Evolutionary conservation across 2,113 vertebrate species (phyloP).

Genomic region (Bos javanicus): DNA sequence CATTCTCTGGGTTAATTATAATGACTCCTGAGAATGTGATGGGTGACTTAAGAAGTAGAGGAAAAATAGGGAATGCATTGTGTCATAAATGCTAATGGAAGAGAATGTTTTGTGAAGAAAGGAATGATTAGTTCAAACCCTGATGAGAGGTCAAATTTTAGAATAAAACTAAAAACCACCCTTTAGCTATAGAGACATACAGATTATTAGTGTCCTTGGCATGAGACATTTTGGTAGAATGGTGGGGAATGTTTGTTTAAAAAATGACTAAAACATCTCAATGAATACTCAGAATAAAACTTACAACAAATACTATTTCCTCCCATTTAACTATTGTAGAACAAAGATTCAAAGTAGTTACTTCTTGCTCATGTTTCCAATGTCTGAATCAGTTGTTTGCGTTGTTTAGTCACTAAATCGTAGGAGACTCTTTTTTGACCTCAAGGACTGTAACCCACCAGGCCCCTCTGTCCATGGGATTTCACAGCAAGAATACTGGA

Average conservation of each 20-base stretch:
- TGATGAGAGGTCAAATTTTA: neutral
- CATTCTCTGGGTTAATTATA: neutral
- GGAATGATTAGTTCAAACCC: neutral
- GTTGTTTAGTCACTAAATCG: neutral
- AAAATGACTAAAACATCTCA: neutral
- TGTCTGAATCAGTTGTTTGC: neutral
- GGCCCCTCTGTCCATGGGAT: neutral
- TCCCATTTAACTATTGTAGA: neutral
- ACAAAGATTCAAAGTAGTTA: neutral
- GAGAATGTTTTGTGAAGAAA: neutral
- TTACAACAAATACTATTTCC: neutral
- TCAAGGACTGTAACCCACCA: neutral
- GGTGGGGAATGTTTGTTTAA: neutral
- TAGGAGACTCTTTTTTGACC: neutral
- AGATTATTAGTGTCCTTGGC: neutral
- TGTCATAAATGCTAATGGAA: neutral
- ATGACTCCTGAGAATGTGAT: neutral
- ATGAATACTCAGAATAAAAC: neutral
- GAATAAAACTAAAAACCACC: neutral
- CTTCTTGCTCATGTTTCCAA: neutral
- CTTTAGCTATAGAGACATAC: neutral
- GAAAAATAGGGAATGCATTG: neutral
- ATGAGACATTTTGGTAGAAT: neutral
- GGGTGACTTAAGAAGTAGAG: neutral
- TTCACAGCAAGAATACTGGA: neutral